phyloP scores from a whole-genome alignment of 2,888 invertebrate species.

The Spialia ferax region DNA sequence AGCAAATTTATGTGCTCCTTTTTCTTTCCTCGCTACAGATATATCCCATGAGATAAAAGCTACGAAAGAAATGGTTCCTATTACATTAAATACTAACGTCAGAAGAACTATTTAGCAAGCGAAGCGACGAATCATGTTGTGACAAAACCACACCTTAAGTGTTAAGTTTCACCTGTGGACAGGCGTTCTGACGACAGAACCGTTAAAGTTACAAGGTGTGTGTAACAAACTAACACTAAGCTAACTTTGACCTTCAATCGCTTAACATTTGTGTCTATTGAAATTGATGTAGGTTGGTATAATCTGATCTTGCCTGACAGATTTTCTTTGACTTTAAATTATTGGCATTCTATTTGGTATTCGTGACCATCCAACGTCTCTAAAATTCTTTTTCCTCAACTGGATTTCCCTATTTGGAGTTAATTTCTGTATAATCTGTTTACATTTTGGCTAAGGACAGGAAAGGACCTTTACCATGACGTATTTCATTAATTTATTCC shows the following conservation, averaged over 20 bases:
- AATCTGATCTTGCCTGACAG: not conserved
- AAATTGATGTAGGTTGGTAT: not conserved
- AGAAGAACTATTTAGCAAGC: not conserved
- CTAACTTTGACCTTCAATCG: not conserved
- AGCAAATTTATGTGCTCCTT: not conserved
- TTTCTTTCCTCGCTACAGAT: not conserved
- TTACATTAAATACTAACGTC: not conserved
- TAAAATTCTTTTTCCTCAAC: too few relatives aligned
- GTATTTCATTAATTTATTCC: not conserved
- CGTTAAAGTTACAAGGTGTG: slow-evolving; percentile 27
- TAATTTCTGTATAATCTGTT: not conserved
- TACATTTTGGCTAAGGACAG: too few relatives aligned
- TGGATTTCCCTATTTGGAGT: not conserved
- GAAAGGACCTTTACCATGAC: too few relatives aligned
- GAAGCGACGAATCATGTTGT: not conserved
- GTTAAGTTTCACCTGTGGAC: slow-evolving; percentile 11
- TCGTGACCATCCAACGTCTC: too few relatives aligned
- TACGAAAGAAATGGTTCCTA: not conserved
- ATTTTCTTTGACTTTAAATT: not conserved
- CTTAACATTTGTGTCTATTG: not conserved
- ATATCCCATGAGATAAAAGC: not conserved
- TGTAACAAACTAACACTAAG: not conserved
- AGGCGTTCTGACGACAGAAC: slow-evolving; percentile 38
- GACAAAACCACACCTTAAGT: slow-evolving; percentile 1
- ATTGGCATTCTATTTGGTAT: not conserved